Evolutionary conservation across 2,888 invertebrate species (phyloP).

Genomic region (Isotomurus palustris): DNA sequence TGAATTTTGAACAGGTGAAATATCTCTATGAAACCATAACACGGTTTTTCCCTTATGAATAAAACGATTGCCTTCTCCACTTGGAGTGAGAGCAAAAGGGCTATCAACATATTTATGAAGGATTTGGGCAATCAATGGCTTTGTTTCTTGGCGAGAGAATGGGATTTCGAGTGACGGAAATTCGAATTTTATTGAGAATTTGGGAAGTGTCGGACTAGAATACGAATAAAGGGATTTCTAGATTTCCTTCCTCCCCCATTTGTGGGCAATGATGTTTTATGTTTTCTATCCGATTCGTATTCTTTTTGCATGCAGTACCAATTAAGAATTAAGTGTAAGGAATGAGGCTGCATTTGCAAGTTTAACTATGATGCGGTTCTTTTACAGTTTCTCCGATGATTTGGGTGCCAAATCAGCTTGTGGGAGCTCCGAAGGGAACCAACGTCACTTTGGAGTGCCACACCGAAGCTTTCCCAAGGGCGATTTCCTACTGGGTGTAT

Average conservation of each 20-base stretch:
- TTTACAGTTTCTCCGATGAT: conserved; percentile 78
- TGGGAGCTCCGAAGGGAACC: conserved; percentile 82
- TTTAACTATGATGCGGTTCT: no score
- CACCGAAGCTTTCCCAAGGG: conserved; percentile 85
- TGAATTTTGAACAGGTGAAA: background rate
- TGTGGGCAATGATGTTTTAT: background rate
- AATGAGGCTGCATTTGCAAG: no score
- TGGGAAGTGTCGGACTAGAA: background rate
- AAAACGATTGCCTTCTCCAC: conserved; percentile 33
- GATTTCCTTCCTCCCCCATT: background rate
- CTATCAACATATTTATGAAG: conserved; percentile 14
- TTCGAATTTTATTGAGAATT: background rate
- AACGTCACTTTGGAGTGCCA: conserved; percentile 87
- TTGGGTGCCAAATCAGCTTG: conserved; percentile 81
- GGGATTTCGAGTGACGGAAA: background rate
- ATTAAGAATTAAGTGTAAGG: background rate
- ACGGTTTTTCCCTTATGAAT: conserved; percentile 25
- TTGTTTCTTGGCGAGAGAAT: background rate
- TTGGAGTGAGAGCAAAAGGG: conserved; percentile 9
- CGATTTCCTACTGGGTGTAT: conserved; percentile 65
- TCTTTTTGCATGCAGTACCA: background rate
- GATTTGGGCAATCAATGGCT: background rate
- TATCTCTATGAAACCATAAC: no score
- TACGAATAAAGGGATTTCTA: background rate
- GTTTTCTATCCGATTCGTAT: background rate